These are phyloP conservation scores for Stenurella melanura DNA, from an alignment of 2,888 invertebrate genomes.

Conservation along the genomic window DNA sequence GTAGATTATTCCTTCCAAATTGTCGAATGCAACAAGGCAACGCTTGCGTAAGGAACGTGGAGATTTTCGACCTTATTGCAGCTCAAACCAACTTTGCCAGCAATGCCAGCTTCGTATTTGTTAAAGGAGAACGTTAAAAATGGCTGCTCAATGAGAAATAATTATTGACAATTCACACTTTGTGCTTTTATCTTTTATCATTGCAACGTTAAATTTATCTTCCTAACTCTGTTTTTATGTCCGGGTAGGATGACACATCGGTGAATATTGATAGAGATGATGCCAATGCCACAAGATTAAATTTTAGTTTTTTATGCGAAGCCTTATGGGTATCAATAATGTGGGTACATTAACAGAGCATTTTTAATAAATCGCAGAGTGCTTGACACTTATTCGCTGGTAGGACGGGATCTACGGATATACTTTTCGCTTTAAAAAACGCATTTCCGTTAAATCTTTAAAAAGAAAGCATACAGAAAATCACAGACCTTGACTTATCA, in stretches of 20 bases:
- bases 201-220: conserved; percentile 14
- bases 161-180: conserved; percentile 21
- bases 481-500: conserved; percentile 2
- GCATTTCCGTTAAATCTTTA: neutral
- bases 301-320: neutral
- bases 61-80: conserved; percentile 79
- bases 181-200: conserved; percentile 13
- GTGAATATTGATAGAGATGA: conserved; percentile 27
- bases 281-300: conserved; percentile 13
- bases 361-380: neutral
- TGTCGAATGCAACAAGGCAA: conserved; percentile 72
- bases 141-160: conserved; percentile 47
- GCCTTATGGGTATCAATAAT: neutral
- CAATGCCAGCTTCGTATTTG: conserved; percentile 44
- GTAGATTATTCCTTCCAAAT: conserved; percentile 36
- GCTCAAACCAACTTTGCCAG: conserved; percentile 56
- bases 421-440: neutral
- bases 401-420: neutral
- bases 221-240: conserved; percentile 16
- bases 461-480: neutral
- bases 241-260: conserved; percentile 21
- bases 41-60: conserved; percentile 75
- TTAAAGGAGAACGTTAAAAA: conserved; percentile 52
- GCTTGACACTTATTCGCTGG: neutral
- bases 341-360: neutral